A percentile compares a stretch with the other conserved stretches of the same genome.
These are phyloP conservation scores for Chelmon rostratus DNA, from an alignment of 2,797 vertebrate genomes.

Conservation along the genomic window DNA sequence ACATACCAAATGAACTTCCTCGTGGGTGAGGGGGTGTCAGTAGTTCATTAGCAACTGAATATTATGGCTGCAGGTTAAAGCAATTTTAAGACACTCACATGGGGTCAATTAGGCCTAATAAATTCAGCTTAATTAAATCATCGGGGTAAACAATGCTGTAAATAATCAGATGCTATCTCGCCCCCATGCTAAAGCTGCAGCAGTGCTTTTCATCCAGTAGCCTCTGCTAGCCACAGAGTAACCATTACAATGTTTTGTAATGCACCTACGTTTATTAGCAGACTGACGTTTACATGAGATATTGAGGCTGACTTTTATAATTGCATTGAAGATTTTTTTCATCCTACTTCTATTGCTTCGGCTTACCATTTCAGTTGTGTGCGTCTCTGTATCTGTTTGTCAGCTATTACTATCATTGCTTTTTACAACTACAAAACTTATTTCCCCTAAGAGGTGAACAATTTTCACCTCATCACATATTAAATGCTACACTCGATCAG, in stretches of 20 bases:
- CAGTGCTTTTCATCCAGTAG: not conserved
- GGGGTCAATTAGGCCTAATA: conserved; percentile 7
- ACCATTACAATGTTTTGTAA: not conserved
- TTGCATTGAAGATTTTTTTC: not conserved
- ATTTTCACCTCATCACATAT: conserved; percentile 13
- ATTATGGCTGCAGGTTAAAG: not conserved
- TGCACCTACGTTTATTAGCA: not conserved
- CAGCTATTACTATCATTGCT: not conserved
- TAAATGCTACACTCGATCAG: not conserved
- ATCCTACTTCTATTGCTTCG: not conserved
- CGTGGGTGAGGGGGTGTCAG: not conserved
- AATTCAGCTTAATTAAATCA: conserved; percentile 3
- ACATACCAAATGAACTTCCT: conserved; percentile 6
- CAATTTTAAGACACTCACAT: not conserved
- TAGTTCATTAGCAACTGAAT: not conserved
- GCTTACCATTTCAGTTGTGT: not conserved
- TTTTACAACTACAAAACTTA: not conserved
- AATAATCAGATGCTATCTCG: not conserved
- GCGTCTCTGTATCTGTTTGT: not conserved
- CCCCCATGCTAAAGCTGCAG: not conserved
- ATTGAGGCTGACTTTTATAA: not conserved
- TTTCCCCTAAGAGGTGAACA: conserved; percentile 1
- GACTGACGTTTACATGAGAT: not conserved
- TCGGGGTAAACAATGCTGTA: conserved; percentile 9
- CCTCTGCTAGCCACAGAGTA: not conserved